These are phyloP conservation scores for Suillia variegata DNA, from an alignment of 2,888 invertebrate genomes.

Conservation along the genomic window DNA sequence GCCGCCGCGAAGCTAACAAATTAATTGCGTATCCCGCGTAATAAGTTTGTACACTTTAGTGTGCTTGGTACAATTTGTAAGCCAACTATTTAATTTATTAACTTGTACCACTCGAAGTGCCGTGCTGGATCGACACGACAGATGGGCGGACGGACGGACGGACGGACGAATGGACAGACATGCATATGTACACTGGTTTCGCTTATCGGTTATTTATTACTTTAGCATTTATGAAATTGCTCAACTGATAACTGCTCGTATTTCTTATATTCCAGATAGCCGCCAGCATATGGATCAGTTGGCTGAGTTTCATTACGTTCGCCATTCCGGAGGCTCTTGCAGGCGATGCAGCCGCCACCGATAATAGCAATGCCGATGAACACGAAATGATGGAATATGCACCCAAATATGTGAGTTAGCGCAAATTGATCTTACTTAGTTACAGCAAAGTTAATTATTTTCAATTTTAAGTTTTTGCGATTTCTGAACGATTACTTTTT, in stretches of 20 bases:
- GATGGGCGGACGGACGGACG: no score
- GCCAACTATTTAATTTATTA: conserved; percentile 43
- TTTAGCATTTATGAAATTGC: not conserved
- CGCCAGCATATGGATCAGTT: conserved; percentile 26
- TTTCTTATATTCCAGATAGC: not conserved
- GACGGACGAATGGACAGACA: no score
- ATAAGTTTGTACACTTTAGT: conserved; percentile 42
- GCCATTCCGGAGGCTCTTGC: conserved; percentile 18
- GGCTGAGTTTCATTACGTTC: conserved; percentile 22
- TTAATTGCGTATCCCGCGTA: conserved; percentile 33
- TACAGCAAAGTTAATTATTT: no score
- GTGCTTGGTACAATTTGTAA: conserved; percentile 18
- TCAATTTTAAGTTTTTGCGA: no score
- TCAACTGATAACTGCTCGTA: conserved; percentile 6
- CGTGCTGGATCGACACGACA: not conserved
- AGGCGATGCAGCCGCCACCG: conserved; percentile 32
- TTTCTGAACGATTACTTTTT: no score
- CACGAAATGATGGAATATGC: conserved; percentile 55
- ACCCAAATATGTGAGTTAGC: conserved; percentile 58
- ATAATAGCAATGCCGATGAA: conserved; percentile 41
- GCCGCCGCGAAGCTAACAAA: conserved; percentile 28
- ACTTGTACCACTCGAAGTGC: not conserved
- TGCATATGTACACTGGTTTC: not conserved
- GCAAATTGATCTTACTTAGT: not conserved
- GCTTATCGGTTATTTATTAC: conserved; percentile 10